A percentile compares a stretch with the other conserved stretches of the same genome.
phyloP scores from a whole-genome alignment of 2,113 vertebrate species.

The Sebastes schlegelii region DNA sequence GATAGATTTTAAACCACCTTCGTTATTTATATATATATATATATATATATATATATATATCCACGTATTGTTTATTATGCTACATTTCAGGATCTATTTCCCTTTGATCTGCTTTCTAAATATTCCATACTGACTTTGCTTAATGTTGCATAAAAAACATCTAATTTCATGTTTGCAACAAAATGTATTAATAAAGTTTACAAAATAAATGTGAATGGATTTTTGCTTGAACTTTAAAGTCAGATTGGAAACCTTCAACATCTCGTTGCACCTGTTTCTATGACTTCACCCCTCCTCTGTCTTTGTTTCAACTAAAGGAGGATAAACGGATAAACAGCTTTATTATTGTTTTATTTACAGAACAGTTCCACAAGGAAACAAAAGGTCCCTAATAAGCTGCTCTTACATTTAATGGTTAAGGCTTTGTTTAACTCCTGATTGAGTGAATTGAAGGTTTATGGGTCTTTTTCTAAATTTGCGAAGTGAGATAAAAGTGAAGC shows the following conservation, averaged over 20 bases:
- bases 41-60: no score
- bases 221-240: not conserved
- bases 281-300: not conserved
- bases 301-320: not conserved
- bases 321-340: not conserved
- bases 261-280: not conserved
- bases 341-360: constrained; percentile 13
- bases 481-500: constrained; percentile 21
- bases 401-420: constrained; percentile 7
- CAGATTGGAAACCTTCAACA: not conserved
- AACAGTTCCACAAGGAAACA: not conserved
- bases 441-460: constrained; percentile 22
- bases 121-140: not conserved
- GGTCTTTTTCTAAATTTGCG: constrained; percentile 9
- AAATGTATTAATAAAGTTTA: not conserved
- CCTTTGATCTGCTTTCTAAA: not conserved
- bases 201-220: not conserved
- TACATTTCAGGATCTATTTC: not conserved
- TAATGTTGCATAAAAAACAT: no score
- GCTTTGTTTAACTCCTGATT: constrained; percentile 15
- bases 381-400: not conserved
- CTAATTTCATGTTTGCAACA: not conserved
- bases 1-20: not conserved
- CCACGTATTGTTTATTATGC: not conserved
- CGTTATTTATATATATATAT: no score